phyloP scores from a whole-genome alignment of 2,113 vertebrate genomes.

The Chitala chitala region DNA sequence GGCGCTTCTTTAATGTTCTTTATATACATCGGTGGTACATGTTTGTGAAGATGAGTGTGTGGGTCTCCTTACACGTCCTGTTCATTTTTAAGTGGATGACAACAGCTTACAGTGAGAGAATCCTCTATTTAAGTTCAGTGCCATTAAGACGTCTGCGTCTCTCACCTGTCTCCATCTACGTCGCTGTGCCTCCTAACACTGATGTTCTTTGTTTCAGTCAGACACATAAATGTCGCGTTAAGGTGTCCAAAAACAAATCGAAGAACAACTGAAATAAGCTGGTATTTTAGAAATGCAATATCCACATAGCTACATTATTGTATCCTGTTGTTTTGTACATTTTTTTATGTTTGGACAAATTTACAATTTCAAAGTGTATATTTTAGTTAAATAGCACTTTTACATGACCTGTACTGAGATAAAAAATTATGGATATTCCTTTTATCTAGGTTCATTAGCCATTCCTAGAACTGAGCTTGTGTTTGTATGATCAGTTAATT shows the following conservation, averaged over 20 bases:
- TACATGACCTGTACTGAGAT: constrained; percentile 54
- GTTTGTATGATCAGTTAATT: constrained; percentile 42
- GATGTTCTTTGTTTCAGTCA: constrained; percentile 56
- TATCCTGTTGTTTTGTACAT: constrained; percentile 65
- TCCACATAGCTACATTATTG: constrained; percentile 71
- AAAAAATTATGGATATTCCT: constrained; percentile 32
- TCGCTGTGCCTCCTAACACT: constrained; percentile 48
- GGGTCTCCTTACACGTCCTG: constrained; percentile 78
- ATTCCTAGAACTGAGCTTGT: constrained; percentile 74
- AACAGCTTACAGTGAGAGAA: constrained; percentile 77
- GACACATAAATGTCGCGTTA: constrained; percentile 50
- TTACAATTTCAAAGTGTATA: constrained; percentile 58
- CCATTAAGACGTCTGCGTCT: constrained; percentile 66
- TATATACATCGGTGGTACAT: constrained; percentile 85
- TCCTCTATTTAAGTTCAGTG: constrained; percentile 62
- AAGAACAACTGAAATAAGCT: constrained; percentile 53
- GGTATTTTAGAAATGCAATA: constrained; percentile 73
- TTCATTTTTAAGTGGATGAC: constrained; percentile 84
- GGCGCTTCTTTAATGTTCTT: constrained; percentile 88
- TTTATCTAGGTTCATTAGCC: constrained; percentile 47
- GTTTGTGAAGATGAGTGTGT: constrained; percentile 79
- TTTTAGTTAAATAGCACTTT: constrained; percentile 72
- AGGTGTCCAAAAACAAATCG: constrained; percentile 49
- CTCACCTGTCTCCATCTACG: constrained; percentile 67
- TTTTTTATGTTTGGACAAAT: constrained; percentile 55